phyloP scores from a whole-genome alignment of 2,113 vertebrate species.

The Todiramphus saurophagus region DNA sequence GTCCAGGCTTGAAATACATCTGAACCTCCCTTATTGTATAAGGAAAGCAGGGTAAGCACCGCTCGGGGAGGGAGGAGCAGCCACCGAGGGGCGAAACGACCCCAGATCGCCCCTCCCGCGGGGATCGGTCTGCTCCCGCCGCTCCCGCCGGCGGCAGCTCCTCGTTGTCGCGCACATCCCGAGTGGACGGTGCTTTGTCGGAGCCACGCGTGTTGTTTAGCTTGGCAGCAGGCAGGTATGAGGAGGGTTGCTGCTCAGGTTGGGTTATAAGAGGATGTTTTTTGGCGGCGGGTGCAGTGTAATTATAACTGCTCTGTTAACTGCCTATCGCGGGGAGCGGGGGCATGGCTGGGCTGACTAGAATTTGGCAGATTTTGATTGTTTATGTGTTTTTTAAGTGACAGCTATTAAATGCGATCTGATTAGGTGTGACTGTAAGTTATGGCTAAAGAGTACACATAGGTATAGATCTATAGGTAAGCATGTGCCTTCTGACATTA shows the following conservation, averaged over 20 bases:
- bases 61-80: not conserved
- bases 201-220: not conserved
- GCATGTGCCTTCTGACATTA: not conserved
- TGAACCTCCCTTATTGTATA: not conserved
- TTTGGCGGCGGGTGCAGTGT: rapidly evolving
- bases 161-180: rapidly evolving
- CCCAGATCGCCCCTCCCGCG: not conserved
- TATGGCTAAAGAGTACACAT: not conserved
- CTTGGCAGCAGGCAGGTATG: not conserved
- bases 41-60: not conserved
- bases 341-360: not conserved
- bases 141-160: not conserved
- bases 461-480: not conserved
- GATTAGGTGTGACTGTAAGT: not conserved
- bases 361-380: not conserved
- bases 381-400: not conserved
- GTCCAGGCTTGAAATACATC: not conserved
- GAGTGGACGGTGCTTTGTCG: not conserved
- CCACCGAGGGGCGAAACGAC: not conserved
- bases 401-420: rapidly evolving
- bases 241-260: not conserved
- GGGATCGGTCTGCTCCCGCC: not conserved
- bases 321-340: rapidly evolving
- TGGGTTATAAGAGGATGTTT: not conserved
- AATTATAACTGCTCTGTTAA: not conserved